Conservation (phyloP, 2,113 vertebrate species). For the Papio anubis region DNA sequence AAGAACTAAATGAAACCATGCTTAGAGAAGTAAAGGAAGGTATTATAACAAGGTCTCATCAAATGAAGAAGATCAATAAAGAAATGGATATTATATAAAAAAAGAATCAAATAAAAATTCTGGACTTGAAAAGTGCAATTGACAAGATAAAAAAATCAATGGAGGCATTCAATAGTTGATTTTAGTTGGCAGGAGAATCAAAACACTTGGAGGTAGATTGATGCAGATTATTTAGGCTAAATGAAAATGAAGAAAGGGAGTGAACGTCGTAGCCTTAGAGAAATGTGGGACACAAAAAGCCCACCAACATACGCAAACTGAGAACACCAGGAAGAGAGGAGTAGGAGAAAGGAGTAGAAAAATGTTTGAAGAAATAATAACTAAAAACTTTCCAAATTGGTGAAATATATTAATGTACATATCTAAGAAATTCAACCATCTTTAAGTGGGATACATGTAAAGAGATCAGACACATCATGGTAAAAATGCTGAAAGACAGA, state of each 20-base stretch:
- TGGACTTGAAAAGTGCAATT: not conserved
- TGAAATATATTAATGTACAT: not conserved
- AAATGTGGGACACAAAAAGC: not conserved
- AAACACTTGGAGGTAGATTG: not conserved
- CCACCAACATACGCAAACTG: rapidly evolving
- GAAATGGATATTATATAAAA: not conserved
- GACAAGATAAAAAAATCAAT: not conserved
- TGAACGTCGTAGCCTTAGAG: rapidly evolving
- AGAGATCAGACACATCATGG: not conserved
- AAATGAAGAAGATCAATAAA: not conserved
- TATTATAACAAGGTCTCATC: not conserved
- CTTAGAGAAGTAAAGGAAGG: not conserved
- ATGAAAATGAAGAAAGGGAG: not conserved
- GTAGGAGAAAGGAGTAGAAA: not conserved
- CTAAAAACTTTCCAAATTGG: not conserved
- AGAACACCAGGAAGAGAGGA: too few relatives aligned
- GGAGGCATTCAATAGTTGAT: not conserved
- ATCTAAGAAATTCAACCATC: not conserved
- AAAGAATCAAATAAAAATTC: not conserved
- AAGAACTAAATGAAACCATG: not conserved
- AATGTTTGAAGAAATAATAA: not conserved
- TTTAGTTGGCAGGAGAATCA: not conserved
- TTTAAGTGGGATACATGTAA: not conserved
- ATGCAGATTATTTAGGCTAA: not conserved
- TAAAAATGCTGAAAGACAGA: not conserved